Conservation (phyloP, 2,113 vertebrate species). For the Bathybates hornii region DNA sequence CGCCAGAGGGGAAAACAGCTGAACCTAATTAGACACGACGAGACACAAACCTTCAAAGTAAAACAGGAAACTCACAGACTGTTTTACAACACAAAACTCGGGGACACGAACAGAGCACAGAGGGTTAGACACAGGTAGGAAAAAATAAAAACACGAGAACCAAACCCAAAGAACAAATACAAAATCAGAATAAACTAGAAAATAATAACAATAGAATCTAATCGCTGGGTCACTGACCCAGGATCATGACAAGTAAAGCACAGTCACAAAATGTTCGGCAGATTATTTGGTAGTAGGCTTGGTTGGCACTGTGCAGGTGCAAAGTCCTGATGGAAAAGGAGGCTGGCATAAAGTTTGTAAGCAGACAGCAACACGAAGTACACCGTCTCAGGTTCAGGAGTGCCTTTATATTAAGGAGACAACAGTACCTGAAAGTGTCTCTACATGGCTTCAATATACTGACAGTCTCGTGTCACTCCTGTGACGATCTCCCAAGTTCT, state of each 20-base stretch:
- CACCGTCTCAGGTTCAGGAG: rapidly evolving
- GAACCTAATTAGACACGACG: not conserved
- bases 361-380: not conserved
- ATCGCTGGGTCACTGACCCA: not conserved
- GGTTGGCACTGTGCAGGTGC: not conserved
- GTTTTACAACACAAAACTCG: not conserved
- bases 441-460: not conserved
- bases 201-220: not conserved
- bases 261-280: not conserved
- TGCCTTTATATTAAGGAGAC: rapidly evolving
- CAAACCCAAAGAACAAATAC: rapidly evolving
- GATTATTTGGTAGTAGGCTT: not conserved
- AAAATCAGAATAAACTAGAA: not conserved
- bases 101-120: rapidly evolving
- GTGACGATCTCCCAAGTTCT: not conserved
- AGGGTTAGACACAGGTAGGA: not conserved
- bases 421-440: not conserved
- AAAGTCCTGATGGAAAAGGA: not conserved
- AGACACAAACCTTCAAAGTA: not conserved
- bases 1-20: not conserved
- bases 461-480: not conserved
- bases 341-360: not conserved
- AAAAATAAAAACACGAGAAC: not conserved
- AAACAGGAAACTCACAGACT: not conserved
- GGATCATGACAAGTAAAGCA: not conserved